phyloP scores from a whole-genome alignment of 2,113 vertebrate genomes.

The Albula goreensis region DNA sequence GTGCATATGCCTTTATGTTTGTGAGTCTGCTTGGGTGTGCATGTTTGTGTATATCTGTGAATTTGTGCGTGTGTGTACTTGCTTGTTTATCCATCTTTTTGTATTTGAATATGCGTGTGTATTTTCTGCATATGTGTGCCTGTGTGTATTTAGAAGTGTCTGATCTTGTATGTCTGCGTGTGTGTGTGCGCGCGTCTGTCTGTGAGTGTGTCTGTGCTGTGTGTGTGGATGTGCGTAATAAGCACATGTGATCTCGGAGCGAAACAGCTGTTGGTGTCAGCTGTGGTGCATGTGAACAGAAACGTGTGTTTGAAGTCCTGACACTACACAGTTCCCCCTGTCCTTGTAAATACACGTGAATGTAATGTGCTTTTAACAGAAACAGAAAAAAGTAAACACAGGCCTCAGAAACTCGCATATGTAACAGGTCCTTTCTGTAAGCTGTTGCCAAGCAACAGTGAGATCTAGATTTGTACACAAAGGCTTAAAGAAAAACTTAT shows the following conservation, averaged over 20 bases:
- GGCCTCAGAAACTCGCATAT: constrained; percentile 35
- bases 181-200: background rate
- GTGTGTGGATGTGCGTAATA: background rate
- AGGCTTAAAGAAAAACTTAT: constrained; percentile 7
- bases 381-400: constrained; percentile 51
- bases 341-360: constrained; percentile 10
- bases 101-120: background rate
- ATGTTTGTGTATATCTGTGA: background rate
- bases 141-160: background rate
- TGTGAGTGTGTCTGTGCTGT: background rate
- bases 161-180: background rate
- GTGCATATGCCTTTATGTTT: background rate
- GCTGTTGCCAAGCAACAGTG: constrained; percentile 69
- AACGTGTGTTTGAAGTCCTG: background rate
- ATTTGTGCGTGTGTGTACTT: background rate
- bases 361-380: constrained; percentile 3
- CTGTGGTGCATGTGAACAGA: background rate
- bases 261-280: background rate
- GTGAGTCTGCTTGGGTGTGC: background rate
- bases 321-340: background rate
- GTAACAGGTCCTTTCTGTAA: constrained; percentile 45
- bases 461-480: constrained; percentile 47
- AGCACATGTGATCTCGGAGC: background rate
- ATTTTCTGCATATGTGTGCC: background rate
- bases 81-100: background rate